Evolutionary conservation across 2,888 invertebrate genomes (phyloP).

Genomic region (Drosophila sordidapex): DNA sequence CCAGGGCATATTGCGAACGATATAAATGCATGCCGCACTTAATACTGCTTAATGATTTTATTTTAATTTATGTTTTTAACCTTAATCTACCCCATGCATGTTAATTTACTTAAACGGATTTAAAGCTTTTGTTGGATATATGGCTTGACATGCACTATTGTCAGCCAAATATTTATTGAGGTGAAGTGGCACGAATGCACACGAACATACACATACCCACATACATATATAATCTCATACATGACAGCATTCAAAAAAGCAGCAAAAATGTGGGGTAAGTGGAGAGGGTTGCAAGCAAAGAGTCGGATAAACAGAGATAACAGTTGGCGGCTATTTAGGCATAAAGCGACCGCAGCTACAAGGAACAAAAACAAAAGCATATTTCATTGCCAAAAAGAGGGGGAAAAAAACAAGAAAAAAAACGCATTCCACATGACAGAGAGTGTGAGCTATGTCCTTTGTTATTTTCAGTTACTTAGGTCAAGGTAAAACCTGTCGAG

Average conservation of each 20-base stretch:
- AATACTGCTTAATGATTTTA: neutral
- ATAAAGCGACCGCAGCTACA: conserved; percentile 37
- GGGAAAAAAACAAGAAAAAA: neutral
- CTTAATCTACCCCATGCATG: neutral
- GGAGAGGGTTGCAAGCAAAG: conserved; percentile 15
- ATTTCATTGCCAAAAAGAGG: conserved; percentile 48
- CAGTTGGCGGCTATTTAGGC: conserved; percentile 46
- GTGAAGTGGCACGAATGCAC: conserved; percentile 20
- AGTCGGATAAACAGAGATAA: conserved; percentile 44
- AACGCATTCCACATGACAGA: conserved; percentile 25
- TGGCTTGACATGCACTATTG: conserved; percentile 10
- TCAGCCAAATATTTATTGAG: conserved; percentile 43
- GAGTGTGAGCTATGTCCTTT: neutral
- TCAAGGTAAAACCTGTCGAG: conserved; percentile 55
- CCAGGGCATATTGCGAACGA: neutral
- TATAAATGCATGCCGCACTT: neutral
- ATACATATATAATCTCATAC: conserved; percentile 35
- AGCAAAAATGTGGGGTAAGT: conserved; percentile 14
- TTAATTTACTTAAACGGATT: conserved; percentile 33
- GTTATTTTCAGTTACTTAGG: conserved; percentile 33
- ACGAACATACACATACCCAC: conserved; percentile 22
- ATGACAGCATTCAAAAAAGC: conserved; percentile 60
- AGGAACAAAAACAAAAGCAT: conserved; percentile 43
- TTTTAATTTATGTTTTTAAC: neutral
- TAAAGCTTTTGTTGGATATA: conserved; percentile 25